These are phyloP conservation scores for Drosophila micromelanica DNA, from an alignment of 1,140 invertebrate species.

Conservation along the genomic window DNA sequence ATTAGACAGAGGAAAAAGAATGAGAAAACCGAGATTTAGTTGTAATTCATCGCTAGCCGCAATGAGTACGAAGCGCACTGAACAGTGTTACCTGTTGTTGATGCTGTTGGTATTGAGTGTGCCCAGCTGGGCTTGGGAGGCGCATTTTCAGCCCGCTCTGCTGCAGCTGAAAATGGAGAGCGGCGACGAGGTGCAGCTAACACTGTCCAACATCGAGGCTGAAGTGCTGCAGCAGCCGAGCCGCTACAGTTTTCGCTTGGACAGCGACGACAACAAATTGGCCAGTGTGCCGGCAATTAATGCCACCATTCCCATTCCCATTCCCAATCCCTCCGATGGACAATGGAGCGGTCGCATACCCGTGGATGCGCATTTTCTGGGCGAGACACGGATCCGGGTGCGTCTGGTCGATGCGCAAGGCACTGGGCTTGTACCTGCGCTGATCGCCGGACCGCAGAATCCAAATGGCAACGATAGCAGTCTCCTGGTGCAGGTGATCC, in stretches of 20 bases:
- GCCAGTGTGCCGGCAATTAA: slow-evolving; percentile 54
- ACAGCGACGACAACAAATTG: slow-evolving; percentile 40
- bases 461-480: slow-evolving; percentile 37
- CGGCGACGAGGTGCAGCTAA: slow-evolving; percentile 32
- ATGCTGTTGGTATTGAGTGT: slow-evolving; percentile 12
- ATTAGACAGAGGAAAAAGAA: no score
- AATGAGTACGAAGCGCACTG: neutral
- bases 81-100: slow-evolving; percentile 3
- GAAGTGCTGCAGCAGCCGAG: slow-evolving; percentile 8
- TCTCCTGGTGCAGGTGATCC: slow-evolving; percentile 86
- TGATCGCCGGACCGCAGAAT: slow-evolving; percentile 40
- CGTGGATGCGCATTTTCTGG: slow-evolving; percentile 59
- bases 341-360: slow-evolving; percentile 58
- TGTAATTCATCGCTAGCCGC: no score
- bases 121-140: slow-evolving; percentile 41
- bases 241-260: slow-evolving; percentile 60
- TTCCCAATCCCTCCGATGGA: no score
- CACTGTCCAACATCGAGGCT: slow-evolving; percentile 20
- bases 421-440: slow-evolving; percentile 9
- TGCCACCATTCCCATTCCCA: slow-evolving; percentile 50
- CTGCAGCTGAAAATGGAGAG: slow-evolving; percentile 47
- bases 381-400: slow-evolving; percentile 57
- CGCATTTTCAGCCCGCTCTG: slow-evolving; percentile 47
- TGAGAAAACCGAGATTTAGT: no score
- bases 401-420: slow-evolving; percentile 33